These are phyloP conservation scores for Peromyscus nudipes DNA, from an alignment of 2,797 vertebrate species.

Conservation along the genomic window DNA sequence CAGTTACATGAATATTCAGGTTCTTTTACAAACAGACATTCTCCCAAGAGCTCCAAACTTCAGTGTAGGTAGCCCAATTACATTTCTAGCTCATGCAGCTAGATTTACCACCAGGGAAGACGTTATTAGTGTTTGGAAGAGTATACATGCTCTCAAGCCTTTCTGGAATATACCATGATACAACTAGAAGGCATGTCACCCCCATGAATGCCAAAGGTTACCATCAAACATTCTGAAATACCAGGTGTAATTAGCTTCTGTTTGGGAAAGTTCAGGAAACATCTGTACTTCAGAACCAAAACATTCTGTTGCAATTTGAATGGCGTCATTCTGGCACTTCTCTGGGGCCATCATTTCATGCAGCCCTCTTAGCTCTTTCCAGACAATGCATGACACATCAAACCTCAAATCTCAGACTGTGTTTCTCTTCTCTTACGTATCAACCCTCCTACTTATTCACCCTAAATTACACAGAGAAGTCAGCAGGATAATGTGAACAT, in stretches of 20 bases:
- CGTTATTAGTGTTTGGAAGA: constrained; percentile 50
- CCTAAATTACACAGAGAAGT: neutral
- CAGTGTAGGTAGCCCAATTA: constrained; percentile 73
- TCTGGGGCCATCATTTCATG: constrained; percentile 23
- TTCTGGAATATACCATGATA: constrained; percentile 49
- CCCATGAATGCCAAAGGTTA: constrained; percentile 60
- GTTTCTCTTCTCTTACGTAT: neutral
- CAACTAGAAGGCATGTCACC: constrained; percentile 18
- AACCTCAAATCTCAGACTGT: constrained; percentile 1
- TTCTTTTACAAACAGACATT: constrained; percentile 81
- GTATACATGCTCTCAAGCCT: neutral
- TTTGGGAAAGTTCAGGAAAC: constrained; percentile 55
- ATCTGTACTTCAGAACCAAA: constrained; percentile 76
- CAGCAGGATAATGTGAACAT: neutral
- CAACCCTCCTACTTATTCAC: neutral
- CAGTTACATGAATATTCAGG: constrained; percentile 84
- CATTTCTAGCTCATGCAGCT: constrained; percentile 57
- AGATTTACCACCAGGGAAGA: constrained; percentile 73
- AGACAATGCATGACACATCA: constrained; percentile 46
- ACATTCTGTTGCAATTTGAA: constrained; percentile 11
- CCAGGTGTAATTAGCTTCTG: constrained; percentile 71
- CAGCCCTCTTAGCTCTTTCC: constrained; percentile 39
- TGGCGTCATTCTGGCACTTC: constrained; percentile 45
- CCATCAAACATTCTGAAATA: constrained; percentile 67
- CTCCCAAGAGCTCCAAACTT: constrained; percentile 73